Base-by-base conservation (phyloP, 2,113 vertebrate species). In the Sorex araneus region DNA sequence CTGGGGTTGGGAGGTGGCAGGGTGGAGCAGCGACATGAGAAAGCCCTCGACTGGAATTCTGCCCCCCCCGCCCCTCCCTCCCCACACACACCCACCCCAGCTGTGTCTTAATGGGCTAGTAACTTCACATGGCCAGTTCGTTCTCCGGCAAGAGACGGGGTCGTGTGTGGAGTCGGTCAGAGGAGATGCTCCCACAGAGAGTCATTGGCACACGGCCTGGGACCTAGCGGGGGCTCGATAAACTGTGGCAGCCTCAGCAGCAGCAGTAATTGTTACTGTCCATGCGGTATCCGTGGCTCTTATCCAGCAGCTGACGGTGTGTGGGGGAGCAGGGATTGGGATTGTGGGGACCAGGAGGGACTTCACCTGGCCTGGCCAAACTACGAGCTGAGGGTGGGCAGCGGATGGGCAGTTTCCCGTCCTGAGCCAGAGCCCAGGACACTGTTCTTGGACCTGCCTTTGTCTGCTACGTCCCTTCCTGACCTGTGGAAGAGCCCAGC, bases 201-300 rank as follows among this genome's bases (percentile, higher is more conserved):
- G 2, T 45, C 57, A n/a, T 66, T 95, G 96, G 92, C 90, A 66
- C 64, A 1, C 32, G 76, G 84, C 94, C 87, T 95, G 54, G 87
- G 66, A 32, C 28, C 1, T 77, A 75, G 92, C 82, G 84, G 85
- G 69, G 82, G 60, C 71, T 83, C 79, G 91, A 79, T 83, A 80
- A 71, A 78, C 73, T 43, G 91, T 83, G 90, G 93, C 84, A 50
- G 75, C 63, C 4, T 0, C 16, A 32, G 81, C 66, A 66, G 95
- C 64, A 83, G 34, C 76, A 64, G 54, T 81, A 32, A 64, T 78
- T 66, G 85, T 60, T 76, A 36, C 66, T 45, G 9, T 84, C 69
- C 45, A 43, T 34, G 67, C 77, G 47, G 54, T 28, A 32, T 50
- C 83, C 4, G 84, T 69, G 50, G 71, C 69, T 89, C 70, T 45